Percentiles rank a stretch among this genome's conserved stretches.
Evolutionary conservation across 2,888 invertebrate genomes (phyloP).

Genomic region (Archips xylosteana): DNA sequence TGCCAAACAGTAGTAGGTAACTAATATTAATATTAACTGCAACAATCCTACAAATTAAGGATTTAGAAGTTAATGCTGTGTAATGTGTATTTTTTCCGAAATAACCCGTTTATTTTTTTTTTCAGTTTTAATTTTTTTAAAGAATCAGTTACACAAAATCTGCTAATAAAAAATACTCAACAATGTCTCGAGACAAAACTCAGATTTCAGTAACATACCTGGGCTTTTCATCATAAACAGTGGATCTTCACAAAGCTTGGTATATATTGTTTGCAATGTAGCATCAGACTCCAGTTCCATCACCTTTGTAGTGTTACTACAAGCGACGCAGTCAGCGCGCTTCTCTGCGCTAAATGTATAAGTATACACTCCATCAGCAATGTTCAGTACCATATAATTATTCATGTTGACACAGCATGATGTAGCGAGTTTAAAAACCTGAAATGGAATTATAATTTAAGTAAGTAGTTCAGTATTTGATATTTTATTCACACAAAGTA

Average conservation of each 20-base stretch:
- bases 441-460: constrained; percentile 23
- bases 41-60: too few species aligned
- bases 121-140: too few species aligned
- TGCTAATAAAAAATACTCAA: too few species aligned
- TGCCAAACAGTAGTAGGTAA: too few species aligned
- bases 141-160: too few species aligned
- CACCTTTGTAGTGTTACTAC: constrained; percentile 89
- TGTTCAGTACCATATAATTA: constrained; percentile 98
- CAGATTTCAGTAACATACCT: constrained; percentile 65
- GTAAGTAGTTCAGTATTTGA: neutral
- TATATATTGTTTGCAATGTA: constrained; percentile 92
- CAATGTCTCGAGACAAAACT: neutral
- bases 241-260: constrained; percentile 90
- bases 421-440: constrained; percentile 98
- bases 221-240: constrained; percentile 97
- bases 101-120: too few species aligned
- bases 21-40: too few species aligned
- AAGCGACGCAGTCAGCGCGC: constrained; percentile 94
- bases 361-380: constrained; percentile 97
- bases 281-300: constrained; percentile 86
- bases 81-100: too few species aligned
- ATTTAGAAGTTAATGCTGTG: too few species aligned
- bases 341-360: constrained; percentile 97
- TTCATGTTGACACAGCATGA: constrained; percentile 95
- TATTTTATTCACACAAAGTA: too few species aligned